Evolutionary conservation across 2,888 invertebrate genomes (phyloP).

Genomic region (Troides aeacus): DNA sequence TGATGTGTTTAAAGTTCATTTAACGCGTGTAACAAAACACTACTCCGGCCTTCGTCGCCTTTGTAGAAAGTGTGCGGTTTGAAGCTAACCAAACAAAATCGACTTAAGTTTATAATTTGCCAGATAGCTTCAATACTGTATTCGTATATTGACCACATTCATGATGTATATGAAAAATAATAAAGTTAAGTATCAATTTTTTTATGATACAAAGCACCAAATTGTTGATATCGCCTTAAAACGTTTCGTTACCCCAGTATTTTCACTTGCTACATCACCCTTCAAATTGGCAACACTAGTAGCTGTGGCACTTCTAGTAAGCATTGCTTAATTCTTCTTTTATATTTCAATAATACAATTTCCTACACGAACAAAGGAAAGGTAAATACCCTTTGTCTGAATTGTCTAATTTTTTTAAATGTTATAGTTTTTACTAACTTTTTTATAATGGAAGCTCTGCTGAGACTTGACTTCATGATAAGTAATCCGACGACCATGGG

Average conservation of each 20-base stretch:
- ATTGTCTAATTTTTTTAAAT: background rate
- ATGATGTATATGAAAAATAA: too few relatives aligned
- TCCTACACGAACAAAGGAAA: too few relatives aligned
- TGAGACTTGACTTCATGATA: slow-evolving; percentile 18
- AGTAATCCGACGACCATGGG: slow-evolving; percentile 24
- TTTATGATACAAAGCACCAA: too few relatives aligned
- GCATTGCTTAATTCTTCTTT: too few relatives aligned
- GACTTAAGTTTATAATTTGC: slow-evolving; percentile 8
- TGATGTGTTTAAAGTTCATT: slow-evolving; percentile 31
- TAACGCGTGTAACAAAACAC: slow-evolving; percentile 32
- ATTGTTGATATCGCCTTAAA: too few relatives aligned
- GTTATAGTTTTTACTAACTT: slow-evolving; percentile 16
- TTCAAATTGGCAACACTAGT: too few relatives aligned
- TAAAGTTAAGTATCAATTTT: too few relatives aligned
- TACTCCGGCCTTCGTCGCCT: slow-evolving; percentile 18
- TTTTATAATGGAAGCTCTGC: slow-evolving; percentile 16
- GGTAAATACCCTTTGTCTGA: background rate
- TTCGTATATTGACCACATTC: too few relatives aligned
- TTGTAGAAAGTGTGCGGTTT: slow-evolving; percentile 21
- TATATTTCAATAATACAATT: too few relatives aligned
- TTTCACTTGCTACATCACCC: too few relatives aligned
- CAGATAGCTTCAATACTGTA: background rate
- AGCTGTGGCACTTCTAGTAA: too few relatives aligned
- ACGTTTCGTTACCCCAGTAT: too few relatives aligned
- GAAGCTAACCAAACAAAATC: background rate